Evolutionary conservation across 2,797 vertebrate genomes (phyloP).

Genomic region (Anableps anableps): DNA sequence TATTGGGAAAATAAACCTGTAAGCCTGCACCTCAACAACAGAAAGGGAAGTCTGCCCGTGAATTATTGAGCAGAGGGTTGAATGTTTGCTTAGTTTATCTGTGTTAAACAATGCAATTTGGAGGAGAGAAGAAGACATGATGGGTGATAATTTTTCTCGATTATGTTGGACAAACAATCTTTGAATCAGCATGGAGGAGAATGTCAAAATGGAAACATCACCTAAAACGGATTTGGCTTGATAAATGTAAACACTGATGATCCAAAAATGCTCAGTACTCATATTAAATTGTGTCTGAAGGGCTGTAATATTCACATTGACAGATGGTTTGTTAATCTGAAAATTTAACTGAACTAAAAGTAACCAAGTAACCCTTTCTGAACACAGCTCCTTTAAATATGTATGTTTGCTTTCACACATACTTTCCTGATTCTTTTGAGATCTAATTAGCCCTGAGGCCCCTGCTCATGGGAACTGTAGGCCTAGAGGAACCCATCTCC

Average conservation of each 20-base stretch:
- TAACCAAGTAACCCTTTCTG: background rate
- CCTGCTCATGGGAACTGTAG: slow-evolving; percentile 47
- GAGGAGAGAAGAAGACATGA: slow-evolving; percentile 38
- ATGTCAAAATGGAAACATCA: background rate
- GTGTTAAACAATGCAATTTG: slow-evolving; percentile 67
- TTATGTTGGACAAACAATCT: slow-evolving; percentile 50
- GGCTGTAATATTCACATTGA: slow-evolving; percentile 51
- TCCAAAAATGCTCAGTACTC: slow-evolving; percentile 17
- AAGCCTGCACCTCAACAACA: slow-evolving; percentile 42
- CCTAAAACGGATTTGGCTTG: background rate
- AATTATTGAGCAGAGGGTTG: slow-evolving; percentile 66
- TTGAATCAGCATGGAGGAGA: slow-evolving; percentile 20
- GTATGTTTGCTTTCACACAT: slow-evolving; percentile 42
- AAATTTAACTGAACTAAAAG: slow-evolving; percentile 40
- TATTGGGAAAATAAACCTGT: slow-evolving; percentile 65
- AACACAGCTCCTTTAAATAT: slow-evolving; percentile 45
- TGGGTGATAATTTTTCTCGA: slow-evolving; percentile 60
- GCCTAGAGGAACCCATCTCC: slow-evolving; percentile 40
- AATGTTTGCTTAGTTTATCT: slow-evolving; percentile 39
- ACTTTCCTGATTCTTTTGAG: slow-evolving; percentile 55
- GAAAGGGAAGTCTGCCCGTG: slow-evolving; percentile 49
- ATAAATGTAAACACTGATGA: slow-evolving; percentile 3
- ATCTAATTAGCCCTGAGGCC: slow-evolving; percentile 60
- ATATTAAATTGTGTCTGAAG: slow-evolving; percentile 34
- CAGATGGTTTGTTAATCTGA: slow-evolving; percentile 59